These are phyloP conservation scores for Danio kyathit DNA, from an alignment of 2,797 vertebrate species.

Conservation along the genomic window DNA sequence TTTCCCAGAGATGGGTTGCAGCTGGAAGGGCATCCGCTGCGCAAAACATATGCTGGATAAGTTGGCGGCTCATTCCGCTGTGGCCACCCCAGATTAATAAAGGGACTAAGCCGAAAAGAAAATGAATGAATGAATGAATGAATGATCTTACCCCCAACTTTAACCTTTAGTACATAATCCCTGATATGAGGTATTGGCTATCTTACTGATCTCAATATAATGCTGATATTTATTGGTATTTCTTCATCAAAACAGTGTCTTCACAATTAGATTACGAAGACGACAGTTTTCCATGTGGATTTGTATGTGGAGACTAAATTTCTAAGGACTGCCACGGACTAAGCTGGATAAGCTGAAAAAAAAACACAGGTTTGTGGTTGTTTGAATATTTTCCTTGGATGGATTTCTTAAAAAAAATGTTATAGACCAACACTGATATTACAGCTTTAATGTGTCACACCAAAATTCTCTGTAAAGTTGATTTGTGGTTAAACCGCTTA, in stretches of 20 bases:
- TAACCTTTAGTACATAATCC: no score
- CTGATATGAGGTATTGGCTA: no score
- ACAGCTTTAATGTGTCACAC: neutral
- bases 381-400: slow-evolving; percentile 57
- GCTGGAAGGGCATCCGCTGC: no score
- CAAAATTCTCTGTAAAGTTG: neutral
- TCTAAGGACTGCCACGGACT: slow-evolving; percentile 67
- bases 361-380: slow-evolving; percentile 48
- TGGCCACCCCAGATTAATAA: no score
- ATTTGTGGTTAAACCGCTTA: slow-evolving; percentile 4
- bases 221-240: no score
- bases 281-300: slow-evolving; percentile 69
- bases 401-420: neutral
- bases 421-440: neutral
- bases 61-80: no score
- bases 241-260: slow-evolving; percentile 68
- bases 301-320: slow-evolving; percentile 78
- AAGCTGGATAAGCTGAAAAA: slow-evolving; percentile 68
- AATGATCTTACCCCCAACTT: no score
- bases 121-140: no score
- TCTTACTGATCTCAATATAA: no score
- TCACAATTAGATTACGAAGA: slow-evolving; percentile 74
- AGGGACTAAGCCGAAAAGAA: no score
- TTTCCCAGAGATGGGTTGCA: no score
- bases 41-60: no score